A percentile compares a stretch with the other conserved stretches of the same genome.
Conservation (phyloP, 2,888 invertebrate species). For the Acronicta leporina region DNA sequence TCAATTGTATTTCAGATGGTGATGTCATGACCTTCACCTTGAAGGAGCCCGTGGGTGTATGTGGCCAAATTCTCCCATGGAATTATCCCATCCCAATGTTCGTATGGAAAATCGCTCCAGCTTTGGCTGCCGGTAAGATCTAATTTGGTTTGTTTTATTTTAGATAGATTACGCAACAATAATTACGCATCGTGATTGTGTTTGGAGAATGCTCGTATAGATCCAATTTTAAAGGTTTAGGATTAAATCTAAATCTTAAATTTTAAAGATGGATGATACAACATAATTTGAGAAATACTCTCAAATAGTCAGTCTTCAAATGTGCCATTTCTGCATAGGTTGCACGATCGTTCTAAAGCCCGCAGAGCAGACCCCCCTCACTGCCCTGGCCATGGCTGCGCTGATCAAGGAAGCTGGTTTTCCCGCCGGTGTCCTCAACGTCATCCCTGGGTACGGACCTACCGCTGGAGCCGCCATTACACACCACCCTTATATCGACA, state of each 20-base stretch:
- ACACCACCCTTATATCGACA: slow-evolving; percentile 93
- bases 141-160: neutral
- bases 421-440: slow-evolving; percentile 96
- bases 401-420: slow-evolving; percentile 96
- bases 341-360: slow-evolving; percentile 96
- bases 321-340: slow-evolving; percentile 74
- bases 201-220: too few species aligned
- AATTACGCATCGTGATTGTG: too few species aligned
- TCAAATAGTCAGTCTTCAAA: too few species aligned
- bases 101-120: slow-evolving; percentile 97
- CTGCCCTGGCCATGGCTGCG: slow-evolving; percentile 95
- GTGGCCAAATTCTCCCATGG: slow-evolving; percentile 98
- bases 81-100: slow-evolving; percentile 97
- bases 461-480: slow-evolving; percentile 94
- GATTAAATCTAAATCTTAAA: too few species aligned
- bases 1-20: slow-evolving; percentile 89
- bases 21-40: slow-evolving; percentile 94
- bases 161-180: too few species aligned
- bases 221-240: too few species aligned
- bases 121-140: slow-evolving; percentile 89
- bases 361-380: slow-evolving; percentile 97
- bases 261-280: too few species aligned
- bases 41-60: slow-evolving; percentile 95
- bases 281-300: too few species aligned
- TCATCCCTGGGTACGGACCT: slow-evolving; percentile 95